These are phyloP conservation scores for Nibea albiflora DNA, from an alignment of 2,113 vertebrate genomes.

Conservation along the genomic window DNA sequence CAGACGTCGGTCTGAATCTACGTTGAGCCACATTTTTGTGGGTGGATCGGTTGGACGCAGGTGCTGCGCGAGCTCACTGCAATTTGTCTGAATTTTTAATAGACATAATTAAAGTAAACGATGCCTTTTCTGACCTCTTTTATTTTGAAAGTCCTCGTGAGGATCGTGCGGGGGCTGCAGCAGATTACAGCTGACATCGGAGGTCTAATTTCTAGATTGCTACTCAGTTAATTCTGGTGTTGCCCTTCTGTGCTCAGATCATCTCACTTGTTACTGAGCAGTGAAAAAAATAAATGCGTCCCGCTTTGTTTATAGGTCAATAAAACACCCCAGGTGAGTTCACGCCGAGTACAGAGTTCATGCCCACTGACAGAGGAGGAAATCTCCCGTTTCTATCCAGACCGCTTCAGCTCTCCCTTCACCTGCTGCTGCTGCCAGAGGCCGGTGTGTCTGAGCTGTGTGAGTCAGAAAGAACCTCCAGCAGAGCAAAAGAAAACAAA, in stretches of 20 bases:
- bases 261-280: not conserved
- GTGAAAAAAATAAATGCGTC: not conserved
- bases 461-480: conserved; percentile 41
- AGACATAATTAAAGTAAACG: too few relatives aligned
- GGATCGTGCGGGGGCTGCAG: too few relatives aligned
- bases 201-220: not conserved
- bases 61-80: too few relatives aligned
- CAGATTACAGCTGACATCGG: too few relatives aligned
- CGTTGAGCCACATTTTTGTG: too few relatives aligned
- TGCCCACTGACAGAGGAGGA: not conserved
- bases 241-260: not conserved
- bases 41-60: too few relatives aligned
- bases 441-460: not conserved
- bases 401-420: not conserved
- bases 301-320: not conserved
- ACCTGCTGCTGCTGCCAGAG: conserved; percentile 25
- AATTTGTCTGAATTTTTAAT: too few relatives aligned
- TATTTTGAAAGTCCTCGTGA: too few relatives aligned
- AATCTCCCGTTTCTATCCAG: not conserved
- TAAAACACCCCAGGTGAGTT: not conserved
- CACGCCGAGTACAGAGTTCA: not conserved
- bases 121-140: too few relatives aligned
- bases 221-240: not conserved
- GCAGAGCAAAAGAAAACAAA: conserved; percentile 63
- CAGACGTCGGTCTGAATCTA: not conserved